Evolutionary conservation across 2,113 vertebrate genomes (phyloP).

Genomic region (Eolophus roseicapilla): DNA sequence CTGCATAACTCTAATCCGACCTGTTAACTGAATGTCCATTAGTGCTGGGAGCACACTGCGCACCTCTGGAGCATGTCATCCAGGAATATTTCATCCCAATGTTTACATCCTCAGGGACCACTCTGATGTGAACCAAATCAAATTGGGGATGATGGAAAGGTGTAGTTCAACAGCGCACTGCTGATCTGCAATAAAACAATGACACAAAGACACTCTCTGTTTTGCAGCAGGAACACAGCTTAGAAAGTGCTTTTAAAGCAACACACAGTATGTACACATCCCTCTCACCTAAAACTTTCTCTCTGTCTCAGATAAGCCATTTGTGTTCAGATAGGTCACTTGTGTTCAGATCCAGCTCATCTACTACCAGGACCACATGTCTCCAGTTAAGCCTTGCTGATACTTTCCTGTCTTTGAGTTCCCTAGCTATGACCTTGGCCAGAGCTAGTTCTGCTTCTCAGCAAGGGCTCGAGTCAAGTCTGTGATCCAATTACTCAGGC

Average conservation of each 20-base stretch:
- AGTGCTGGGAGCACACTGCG: not conserved
- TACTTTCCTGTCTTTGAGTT: not conserved
- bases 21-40: not conserved
- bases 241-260: not conserved
- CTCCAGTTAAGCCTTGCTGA: not conserved
- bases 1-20: not conserved
- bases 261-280: not conserved
- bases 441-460: not conserved
- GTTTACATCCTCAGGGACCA: rapidly evolving
- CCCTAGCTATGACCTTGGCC: not conserved
- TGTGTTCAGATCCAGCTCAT: not conserved
- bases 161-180: not conserved
- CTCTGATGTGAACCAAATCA: not conserved
- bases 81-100: not conserved
- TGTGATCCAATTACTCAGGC: not conserved
- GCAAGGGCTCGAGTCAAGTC: not conserved
- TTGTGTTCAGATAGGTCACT: not conserved
- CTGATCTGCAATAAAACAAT: not conserved
- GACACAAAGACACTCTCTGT: not conserved
- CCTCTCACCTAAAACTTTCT: not conserved
- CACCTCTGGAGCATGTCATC: not conserved
- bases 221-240: not conserved
- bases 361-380: not conserved
- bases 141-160: not conserved
- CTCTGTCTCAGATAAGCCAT: not conserved